Base-by-base conservation (phyloP, 1,140 invertebrate genomes). In the Listronotus bonariensis region DNA sequence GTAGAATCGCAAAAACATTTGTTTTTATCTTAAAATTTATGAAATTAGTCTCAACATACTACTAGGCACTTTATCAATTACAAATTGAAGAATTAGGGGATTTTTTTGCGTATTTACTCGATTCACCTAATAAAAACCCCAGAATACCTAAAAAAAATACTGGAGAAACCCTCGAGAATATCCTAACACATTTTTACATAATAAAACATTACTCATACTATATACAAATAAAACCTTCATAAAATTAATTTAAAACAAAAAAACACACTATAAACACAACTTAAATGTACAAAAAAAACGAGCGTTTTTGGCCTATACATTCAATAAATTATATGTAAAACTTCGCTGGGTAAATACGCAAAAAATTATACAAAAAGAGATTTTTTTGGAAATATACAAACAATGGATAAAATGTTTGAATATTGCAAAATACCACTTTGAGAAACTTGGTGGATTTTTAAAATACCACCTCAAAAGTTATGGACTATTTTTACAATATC, bases 61-160 rank as follows among this genome's bases (percentile, higher is more conserved):
- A 54, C 52, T 54, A 54, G 52, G 52, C 52, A 54, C 52, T 54
- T 54, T 49, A 3, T 54, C 52, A 54, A 54, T 54, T 38, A 38
- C 34, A 11, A 32, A 51, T 9, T 14, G 48, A 34, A 51, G 11
- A 26, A 14, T 6, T 3, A 51, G n/a, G 10, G 46, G n/a, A 26
- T 51, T 51, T 26, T 36, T 36, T 36, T 36, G 34, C 34, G 34
- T 36, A 36, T 36, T 36, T 36, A 36, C 34, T 7, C 34, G 3
- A 34, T 34, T 5, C 9, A 34, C 9, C 5, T 34, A 34, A 34
- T 34, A 34, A 36, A 36, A 36, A 36, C 8, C 11, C 34, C 8
- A 36, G 11, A 36, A 10, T 36, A 36, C 8, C 8, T 36, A 3
- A 10, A 10, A 36, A 36, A 36, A 36, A 36, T 36, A 36, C 34